Base-by-base conservation (phyloP, 2,113 vertebrate genomes). In the Eidolon helvum region DNA sequence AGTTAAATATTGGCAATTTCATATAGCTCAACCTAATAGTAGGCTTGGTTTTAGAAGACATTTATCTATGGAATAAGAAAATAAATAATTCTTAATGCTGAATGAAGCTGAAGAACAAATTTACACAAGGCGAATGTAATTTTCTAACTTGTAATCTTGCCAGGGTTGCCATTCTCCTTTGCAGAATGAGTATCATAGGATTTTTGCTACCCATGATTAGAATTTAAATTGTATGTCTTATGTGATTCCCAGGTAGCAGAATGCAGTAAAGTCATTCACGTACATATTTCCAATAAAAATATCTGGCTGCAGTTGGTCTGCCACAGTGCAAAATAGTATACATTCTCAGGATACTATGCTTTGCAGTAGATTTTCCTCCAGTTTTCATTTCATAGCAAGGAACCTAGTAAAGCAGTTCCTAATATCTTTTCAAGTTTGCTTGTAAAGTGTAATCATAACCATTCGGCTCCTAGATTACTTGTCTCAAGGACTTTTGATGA, bases 401-500 rank as follows among this genome's bases (percentile, higher is more conserved):
- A 43, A 74, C 26, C 35, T 84, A 69, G 63, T 87, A 91, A 88
- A 78, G 50, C 33, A 87, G 50, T 4, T 87, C n/a, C 78, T 86
- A 40, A 11, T 83, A 91, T 24, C 72, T 33, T 84, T 86, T 85
- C 66, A 91, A 91, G 94, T 92, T 95, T 83, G 12, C 78, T 94
- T 96, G 12, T 86, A 93, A 91, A 97, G 86, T 94, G 33, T 86
- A 83, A 94, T 97, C 57, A 89, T 87, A 89, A 90, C 77, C 45
- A 83, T 94, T 96, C 48, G 9, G 69, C 30, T 95, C 83, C 93
- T 83, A 26, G 21, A 45, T 97, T 91, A 87, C 83, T 84, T 79
- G 61, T 97, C 93, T 98, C 66, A 93, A 98, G 89, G 93, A 97
- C 55, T 96, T 96, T 71, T 96, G 82, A 97, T 75, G 65, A 50